Evolutionary conservation across 2,113 vertebrate species (phyloP), one percentile per base, ranked within the genome.

Genomic region (Corythoichthys intestinalis): DNA sequence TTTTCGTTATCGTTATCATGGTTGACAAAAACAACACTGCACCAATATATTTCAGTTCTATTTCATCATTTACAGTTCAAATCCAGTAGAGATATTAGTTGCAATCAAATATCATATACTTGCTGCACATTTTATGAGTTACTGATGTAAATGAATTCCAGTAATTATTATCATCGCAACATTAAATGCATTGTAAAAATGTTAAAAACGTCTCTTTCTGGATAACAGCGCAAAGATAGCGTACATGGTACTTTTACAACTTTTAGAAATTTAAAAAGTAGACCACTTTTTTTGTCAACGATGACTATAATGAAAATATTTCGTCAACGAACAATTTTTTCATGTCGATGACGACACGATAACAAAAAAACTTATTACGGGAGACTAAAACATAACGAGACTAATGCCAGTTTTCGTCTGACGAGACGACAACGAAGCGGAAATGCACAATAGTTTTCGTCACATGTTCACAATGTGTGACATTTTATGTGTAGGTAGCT

Each of bases 41-140:
- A 28, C 20, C 20, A 28, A 28, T 28, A 28, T 37, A 17, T n/a
- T 17, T 41, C 8, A 41, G 15, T n/a, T 9, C 58, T n/a, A 41
- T 41, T 60, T 60, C 58, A 41, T 60, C 58, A 60, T 41, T 60
- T 4, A 41, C 38, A 60, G 38, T 60, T 56, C 11, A 20, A 56
- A 1, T 17, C 37, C 37, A 60, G 58, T 13, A 60, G 37, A n/a
- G 15, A 41, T 60, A 60, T 39, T 9, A n/a, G 14, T n/a, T 39
- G 15, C 58, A 39, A n/a, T 41, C 37, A 60, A 41, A 39, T 39
- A 39, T 60, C 13, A 37, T 4, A 39, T 39, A 37, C 6, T 15
- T 39, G 58, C 58, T 60, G 37, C 58, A 17, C 8, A 3, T 41
- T 60, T 60, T 11, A 60, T 41, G 58, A 60, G 15, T 17, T 7